phyloP scores from a whole-genome alignment of 2,797 vertebrate species.

The Danio tinwini region DNA sequence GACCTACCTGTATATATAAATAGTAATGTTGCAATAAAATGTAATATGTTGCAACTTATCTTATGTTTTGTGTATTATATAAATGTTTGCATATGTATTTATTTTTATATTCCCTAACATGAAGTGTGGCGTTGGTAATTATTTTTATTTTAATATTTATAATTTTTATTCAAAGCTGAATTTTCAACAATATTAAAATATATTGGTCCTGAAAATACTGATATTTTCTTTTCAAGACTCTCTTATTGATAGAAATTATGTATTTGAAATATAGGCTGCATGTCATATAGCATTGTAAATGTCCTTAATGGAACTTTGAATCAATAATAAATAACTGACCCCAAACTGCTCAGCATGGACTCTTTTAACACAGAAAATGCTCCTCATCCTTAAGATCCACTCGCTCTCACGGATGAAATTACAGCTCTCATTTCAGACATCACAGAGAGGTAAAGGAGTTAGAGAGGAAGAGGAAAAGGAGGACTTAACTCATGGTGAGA shows the following conservation, averaged over 20 bases:
- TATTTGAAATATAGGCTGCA: background rate
- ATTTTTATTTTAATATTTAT: no score
- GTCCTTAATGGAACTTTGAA: background rate
- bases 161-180: no score
- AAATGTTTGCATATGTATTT: no score
- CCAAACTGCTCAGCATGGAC: background rate
- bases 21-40: no score
- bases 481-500: slow-evolving; percentile 37
- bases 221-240: background rate
- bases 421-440: slow-evolving; percentile 4
- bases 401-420: background rate
- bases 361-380: background rate
- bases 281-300: background rate
- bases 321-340: background rate
- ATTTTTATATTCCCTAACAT: no score
- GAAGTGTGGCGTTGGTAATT: no score
- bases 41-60: no score
- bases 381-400: slow-evolving; percentile 4
- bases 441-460: background rate
- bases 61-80: no score
- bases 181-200: no score
- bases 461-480: slow-evolving; percentile 22
- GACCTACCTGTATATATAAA: no score
- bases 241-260: background rate
- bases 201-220: no score